Percentiles rank a stretch among this genome's conserved stretches.
These are phyloP conservation scores for Oryzias melastigma DNA, from an alignment of 2,113 vertebrate species.

Conservation along the genomic window DNA sequence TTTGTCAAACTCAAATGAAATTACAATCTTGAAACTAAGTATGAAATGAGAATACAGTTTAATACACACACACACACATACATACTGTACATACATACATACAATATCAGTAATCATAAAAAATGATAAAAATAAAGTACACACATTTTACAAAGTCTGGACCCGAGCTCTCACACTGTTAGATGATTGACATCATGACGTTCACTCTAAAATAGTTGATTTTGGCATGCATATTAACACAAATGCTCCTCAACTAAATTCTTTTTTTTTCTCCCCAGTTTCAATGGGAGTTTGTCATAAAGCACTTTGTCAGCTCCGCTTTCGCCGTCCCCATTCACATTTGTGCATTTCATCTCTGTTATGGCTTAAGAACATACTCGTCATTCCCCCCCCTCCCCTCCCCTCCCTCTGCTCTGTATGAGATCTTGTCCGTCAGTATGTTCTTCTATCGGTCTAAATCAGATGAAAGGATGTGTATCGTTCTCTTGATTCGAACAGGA, in stretches of 20 bases:
- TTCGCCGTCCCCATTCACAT: slow-evolving; percentile 64
- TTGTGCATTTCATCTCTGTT: slow-evolving; percentile 67
- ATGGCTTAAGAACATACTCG: slow-evolving; percentile 77
- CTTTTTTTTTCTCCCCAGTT: slow-evolving; percentile 44
- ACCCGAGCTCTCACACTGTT: slow-evolving; percentile 71
- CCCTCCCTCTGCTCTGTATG: slow-evolving; percentile 20
- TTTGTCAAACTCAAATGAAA: slow-evolving; percentile 78
- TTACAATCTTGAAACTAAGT: slow-evolving; percentile 77
- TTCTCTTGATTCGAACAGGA: slow-evolving; percentile 41
- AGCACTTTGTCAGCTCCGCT: slow-evolving; percentile 66
- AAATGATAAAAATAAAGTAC: slow-evolving; percentile 82
- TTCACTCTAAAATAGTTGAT: slow-evolving; percentile 72
- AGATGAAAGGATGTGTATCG: slow-evolving; percentile 25
- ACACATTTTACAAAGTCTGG: slow-evolving; percentile 82
- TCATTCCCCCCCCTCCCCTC: slow-evolving; percentile 23
- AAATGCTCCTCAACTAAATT: slow-evolving; percentile 62
- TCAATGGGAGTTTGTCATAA: slow-evolving; percentile 62
- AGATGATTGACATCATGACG: slow-evolving; percentile 68
- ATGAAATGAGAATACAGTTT: slow-evolving; percentile 82
- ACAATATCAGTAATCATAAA: slow-evolving; percentile 78
- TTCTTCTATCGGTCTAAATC: slow-evolving; percentile 43
- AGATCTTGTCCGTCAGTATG: slow-evolving; percentile 34
- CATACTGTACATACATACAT: slow-evolving; percentile 67
- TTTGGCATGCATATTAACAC: slow-evolving; percentile 78
- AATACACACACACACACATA: slow-evolving; percentile 74